A percentile compares a stretch with the other conserved stretches of the same genome.
Evolutionary conservation across 2,113 vertebrate species (phyloP).

Genomic region (Sorex araneus): DNA sequence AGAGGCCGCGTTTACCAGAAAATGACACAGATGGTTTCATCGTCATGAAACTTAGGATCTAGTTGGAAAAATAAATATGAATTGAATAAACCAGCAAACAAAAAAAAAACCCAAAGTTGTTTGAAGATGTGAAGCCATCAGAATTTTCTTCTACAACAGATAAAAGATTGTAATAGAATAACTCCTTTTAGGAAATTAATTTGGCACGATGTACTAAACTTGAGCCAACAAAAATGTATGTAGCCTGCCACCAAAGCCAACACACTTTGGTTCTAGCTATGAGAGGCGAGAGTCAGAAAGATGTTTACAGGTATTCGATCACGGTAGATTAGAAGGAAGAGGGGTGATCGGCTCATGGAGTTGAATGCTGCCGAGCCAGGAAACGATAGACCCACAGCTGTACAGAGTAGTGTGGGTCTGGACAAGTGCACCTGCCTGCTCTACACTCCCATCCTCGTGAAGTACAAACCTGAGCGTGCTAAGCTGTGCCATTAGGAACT

Average conservation of each 20-base stretch:
- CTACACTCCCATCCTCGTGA: not conserved
- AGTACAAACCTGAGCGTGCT: not conserved
- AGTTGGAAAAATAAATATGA: constrained; percentile 4
- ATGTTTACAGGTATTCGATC: not conserved
- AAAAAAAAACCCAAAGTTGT: not conserved
- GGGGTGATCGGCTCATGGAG: not conserved
- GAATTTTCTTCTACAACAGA: not conserved
- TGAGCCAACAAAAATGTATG: not conserved
- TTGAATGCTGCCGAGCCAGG: not conserved
- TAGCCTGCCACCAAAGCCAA: not conserved
- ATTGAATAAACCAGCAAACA: not conserved
- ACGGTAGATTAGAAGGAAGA: not conserved
- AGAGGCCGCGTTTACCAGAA: not conserved
- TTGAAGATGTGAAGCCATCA: not conserved
- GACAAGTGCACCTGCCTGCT: not conserved
- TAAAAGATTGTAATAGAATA: not conserved
- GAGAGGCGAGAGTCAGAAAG: not conserved
- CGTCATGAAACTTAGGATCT: not conserved
- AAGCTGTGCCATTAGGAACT: not conserved
- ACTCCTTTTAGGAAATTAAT: not conserved
- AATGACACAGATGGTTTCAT: not conserved
- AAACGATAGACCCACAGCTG: not conserved
- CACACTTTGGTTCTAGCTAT: not conserved
- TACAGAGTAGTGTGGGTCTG: not conserved
- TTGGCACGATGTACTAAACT: not conserved